Conservation (phyloP, 2,797 vertebrate species). For the Epinephelus awoara region DNA sequence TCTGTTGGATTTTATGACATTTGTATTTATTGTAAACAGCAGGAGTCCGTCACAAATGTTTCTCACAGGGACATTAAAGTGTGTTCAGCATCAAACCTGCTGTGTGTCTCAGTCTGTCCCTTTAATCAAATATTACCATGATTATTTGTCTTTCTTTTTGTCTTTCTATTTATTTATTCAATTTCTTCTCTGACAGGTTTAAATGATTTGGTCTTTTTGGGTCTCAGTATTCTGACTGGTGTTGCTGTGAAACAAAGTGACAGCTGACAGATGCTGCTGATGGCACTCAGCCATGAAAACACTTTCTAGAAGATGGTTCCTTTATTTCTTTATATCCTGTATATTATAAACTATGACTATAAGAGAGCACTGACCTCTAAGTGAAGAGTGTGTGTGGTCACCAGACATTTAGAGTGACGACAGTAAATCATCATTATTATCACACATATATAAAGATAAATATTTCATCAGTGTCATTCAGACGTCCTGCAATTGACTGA, state of each 20-base stretch:
- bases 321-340: too few relatives aligned
- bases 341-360: too few relatives aligned
- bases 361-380: too few relatives aligned
- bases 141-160: too few relatives aligned
- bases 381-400: too few relatives aligned
- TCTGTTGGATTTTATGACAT: neutral
- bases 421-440: neutral
- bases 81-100: too few relatives aligned
- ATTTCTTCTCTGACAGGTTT: too few relatives aligned
- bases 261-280: slow-evolving; percentile 14
- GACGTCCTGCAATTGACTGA: too few relatives aligned
- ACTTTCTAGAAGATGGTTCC: neutral
- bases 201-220: neutral
- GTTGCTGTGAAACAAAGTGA: neutral
- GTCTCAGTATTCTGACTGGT: neutral
- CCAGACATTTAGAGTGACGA: too few relatives aligned
- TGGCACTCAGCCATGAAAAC: neutral
- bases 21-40: neutral
- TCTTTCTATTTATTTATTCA: neutral
- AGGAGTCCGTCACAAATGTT: neutral
- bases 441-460: neutral
- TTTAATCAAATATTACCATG: neutral
- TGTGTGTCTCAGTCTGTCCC: neutral
- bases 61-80: neutral
- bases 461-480: too few relatives aligned